These are phyloP conservation scores for Carduelis carduelis DNA, from an alignment of 2,797 vertebrate species.

Conservation along the genomic window DNA sequence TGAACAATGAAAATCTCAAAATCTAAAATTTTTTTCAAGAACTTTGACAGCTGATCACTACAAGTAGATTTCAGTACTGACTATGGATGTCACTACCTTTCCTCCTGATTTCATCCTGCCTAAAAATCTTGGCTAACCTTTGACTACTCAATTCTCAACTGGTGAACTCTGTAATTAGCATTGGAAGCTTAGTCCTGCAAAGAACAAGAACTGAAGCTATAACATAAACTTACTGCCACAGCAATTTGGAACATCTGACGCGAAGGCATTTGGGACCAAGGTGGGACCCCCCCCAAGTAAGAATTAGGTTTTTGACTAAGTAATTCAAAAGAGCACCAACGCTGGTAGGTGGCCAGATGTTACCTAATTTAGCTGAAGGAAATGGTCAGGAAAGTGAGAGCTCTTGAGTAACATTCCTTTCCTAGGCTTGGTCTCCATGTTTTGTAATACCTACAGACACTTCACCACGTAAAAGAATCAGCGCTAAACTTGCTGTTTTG, in stretches of 20 bases:
- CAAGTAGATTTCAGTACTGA: background rate
- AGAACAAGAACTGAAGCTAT: background rate
- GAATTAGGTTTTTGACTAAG: background rate
- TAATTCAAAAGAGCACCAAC: background rate
- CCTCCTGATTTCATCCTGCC: background rate
- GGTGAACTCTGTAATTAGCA: background rate
- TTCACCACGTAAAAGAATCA: fast-evolving
- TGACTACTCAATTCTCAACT: background rate
- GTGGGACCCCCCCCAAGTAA: fast-evolving
- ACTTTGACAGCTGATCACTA: background rate
- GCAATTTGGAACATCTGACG: background rate
- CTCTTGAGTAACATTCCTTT: background rate
- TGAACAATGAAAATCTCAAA: background rate
- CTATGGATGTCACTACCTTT: background rate
- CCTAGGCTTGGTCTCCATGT: background rate
- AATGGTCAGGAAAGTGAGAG: background rate
- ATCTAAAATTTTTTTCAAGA: background rate
- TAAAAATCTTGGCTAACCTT: background rate
- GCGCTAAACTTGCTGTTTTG: background rate
- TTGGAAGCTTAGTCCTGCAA: background rate
- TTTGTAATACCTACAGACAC: background rate
- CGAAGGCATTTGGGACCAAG: background rate
- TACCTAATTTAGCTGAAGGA: background rate
- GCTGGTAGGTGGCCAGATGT: background rate
- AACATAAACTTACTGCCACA: background rate